Evolutionary conservation across 2,888 invertebrate genomes (phyloP).

Genomic region (Eilema griseolum): DNA sequence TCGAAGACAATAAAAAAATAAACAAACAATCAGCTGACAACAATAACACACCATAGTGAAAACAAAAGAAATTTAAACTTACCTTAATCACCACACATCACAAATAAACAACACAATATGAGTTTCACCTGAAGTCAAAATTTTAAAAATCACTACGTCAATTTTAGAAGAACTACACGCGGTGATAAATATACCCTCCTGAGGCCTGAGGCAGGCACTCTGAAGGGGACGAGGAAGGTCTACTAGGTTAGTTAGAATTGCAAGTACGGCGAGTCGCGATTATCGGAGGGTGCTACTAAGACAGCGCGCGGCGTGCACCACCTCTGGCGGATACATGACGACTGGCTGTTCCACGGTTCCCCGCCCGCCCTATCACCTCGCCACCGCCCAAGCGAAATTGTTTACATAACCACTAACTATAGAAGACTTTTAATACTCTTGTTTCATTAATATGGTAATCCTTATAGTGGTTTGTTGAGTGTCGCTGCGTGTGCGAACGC

Average conservation of each 20-base stretch:
- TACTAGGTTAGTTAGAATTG: constrained; percentile 15
- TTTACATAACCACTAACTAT: constrained; percentile 59
- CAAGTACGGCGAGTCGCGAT: constrained; percentile 16
- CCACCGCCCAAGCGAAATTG: constrained; percentile 76
- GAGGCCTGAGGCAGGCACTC: constrained; percentile 29
- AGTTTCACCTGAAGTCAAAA: constrained; percentile 43
- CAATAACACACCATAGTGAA: constrained; percentile 28
- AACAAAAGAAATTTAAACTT: constrained; percentile 40
- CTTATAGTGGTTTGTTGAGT: constrained; percentile 35
- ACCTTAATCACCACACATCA: constrained; percentile 53
- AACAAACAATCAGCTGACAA: constrained; percentile 41
- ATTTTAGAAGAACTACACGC: constrained; percentile 14
- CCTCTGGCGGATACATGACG: constrained; percentile 65
- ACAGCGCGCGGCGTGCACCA: constrained; percentile 61
- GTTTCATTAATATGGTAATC: constrained; percentile 63
- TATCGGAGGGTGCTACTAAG: constrained; percentile 28
- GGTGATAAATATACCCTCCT: constrained; percentile 29
- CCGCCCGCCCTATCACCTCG: constrained; percentile 77
- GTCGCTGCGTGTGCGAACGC: constrained; percentile 21
- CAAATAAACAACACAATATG: constrained; percentile 47
- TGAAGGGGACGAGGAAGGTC: constrained; percentile 44
- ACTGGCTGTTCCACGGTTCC: constrained; percentile 71
- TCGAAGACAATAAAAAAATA: constrained; percentile 20
- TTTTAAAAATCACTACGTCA: constrained; percentile 39
- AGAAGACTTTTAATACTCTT: constrained; percentile 60